Conservation (phyloP, 1,140 invertebrate species). For the Brachionus sp. region DNA sequence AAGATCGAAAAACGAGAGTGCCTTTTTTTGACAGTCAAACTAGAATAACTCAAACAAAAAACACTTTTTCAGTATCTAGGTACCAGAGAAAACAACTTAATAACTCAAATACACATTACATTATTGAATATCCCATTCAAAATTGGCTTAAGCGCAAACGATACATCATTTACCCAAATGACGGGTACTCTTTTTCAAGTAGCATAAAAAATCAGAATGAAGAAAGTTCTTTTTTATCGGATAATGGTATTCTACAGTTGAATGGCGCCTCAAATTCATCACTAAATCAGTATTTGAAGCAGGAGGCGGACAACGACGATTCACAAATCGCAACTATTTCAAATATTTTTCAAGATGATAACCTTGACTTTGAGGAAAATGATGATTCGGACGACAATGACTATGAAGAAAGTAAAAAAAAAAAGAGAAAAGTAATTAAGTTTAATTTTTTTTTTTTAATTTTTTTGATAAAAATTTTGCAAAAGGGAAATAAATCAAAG, state of each 20-base stretch:
- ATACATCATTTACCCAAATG: neutral
- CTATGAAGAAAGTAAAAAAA: slow-evolving; percentile 72
- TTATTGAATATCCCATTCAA: slow-evolving; percentile 87
- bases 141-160: slow-evolving; percentile 66
- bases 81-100: neutral
- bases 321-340: neutral
- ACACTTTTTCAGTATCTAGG: slow-evolving; percentile 68
- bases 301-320: neutral
- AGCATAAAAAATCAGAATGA: neutral
- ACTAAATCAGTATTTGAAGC: neutral
- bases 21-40: slow-evolving; percentile 94
- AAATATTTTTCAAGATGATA: neutral
- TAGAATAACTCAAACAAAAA: slow-evolving; percentile 88
- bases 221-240: neutral
- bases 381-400: slow-evolving; percentile 84
- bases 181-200: neutral
- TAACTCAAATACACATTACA: slow-evolving; percentile 69
- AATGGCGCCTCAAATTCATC: neutral
- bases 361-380: slow-evolving; percentile 63
- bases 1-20: slow-evolving; percentile 83
- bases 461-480: neutral
- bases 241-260: neutral
- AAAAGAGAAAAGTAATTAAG: slow-evolving; percentile 4
- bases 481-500: slow-evolving; percentile 63
- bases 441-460: neutral